Evolutionary conservation across 2,888 invertebrate species (phyloP), one percentile per base, ranked within the genome.

Genomic region (Patella depressa): DNA sequence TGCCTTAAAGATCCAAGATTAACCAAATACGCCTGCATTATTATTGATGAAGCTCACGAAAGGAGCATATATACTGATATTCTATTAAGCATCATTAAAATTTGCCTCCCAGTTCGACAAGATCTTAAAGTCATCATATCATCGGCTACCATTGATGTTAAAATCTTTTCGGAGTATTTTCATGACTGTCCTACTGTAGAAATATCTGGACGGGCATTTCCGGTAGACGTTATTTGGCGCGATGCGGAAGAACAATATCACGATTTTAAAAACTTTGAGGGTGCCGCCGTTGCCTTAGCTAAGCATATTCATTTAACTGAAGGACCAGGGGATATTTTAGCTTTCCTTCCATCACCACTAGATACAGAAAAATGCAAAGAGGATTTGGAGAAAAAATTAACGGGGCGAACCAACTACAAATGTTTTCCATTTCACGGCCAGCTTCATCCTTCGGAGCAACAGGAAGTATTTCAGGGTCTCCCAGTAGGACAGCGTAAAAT

Each of bases 1-100:
- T 89, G 87, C 75, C 80, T 90, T 14, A 78, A 81, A 65, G 90
- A 91, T 78, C 82, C 79, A 14, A 59, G 79, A 9, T 83, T 91
- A 34, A 79, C 81, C 2, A 70, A 71, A 0, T 88, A 81, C 76
- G 83, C 84, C n/a, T 86, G 87, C 75, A 85, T 92, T n/a, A 86
- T 92, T 2, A 87, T 92, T 70, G 92, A 92, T 80, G 91, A 92
- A 84, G 91, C 91, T 4, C 91, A 92, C 82, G 91, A 91, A 80
- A 81, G 92, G 78, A 91, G 89, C 73, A 87, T 91, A 19, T 86
- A 88, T 77, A 91, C 91, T 5, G 92, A 92, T 77, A 80, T 92
- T 19, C 83, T 92, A 24, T 80, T 92, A 12, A 91, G 91, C 29
- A 89, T 91, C 85, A 81, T 91, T 14, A 91, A 91, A 77, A 77